Conservation (phyloP, 2,113 vertebrate genomes). For the Antechinus stuartii region DNA sequence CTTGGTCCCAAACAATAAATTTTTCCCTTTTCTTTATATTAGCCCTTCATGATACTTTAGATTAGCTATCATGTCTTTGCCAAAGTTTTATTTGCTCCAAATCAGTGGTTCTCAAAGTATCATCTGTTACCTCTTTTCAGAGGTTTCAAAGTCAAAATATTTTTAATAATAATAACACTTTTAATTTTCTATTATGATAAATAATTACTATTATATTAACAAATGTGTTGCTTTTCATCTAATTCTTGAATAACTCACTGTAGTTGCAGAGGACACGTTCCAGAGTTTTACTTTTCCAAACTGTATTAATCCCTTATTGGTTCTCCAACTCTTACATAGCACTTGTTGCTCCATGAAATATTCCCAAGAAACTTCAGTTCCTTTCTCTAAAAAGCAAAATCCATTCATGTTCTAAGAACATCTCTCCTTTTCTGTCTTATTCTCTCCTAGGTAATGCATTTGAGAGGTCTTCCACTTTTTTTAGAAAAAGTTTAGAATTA, state of each 20-base stretch:
- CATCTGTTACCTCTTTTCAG: too few relatives aligned
- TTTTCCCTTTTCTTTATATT: too few relatives aligned
- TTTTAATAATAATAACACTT: too few relatives aligned
- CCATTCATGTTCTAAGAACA: not conserved
- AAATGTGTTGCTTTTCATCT: not conserved
- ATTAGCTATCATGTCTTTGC: too few relatives aligned
- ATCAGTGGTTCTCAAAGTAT: too few relatives aligned
- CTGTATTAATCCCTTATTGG: not conserved
- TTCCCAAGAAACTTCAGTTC: not conserved
- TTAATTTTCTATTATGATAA: too few relatives aligned
- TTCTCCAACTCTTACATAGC: not conserved
- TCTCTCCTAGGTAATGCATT: not conserved
- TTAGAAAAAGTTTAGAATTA: too few relatives aligned
- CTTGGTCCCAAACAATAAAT: too few relatives aligned
- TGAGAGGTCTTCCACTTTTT: not conserved
- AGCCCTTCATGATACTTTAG: too few relatives aligned
- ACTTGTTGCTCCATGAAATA: not conserved
- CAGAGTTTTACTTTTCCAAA: not conserved
- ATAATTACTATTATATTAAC: too few relatives aligned
- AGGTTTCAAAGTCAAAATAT: too few relatives aligned
- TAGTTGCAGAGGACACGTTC: not conserved
- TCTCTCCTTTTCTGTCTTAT: not conserved
- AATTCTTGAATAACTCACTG: not conserved
- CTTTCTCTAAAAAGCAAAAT: not conserved
- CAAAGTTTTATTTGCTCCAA: too few relatives aligned